Conservation (phyloP, 2,888 invertebrate species). For the Lydus trimaculatus region DNA sequence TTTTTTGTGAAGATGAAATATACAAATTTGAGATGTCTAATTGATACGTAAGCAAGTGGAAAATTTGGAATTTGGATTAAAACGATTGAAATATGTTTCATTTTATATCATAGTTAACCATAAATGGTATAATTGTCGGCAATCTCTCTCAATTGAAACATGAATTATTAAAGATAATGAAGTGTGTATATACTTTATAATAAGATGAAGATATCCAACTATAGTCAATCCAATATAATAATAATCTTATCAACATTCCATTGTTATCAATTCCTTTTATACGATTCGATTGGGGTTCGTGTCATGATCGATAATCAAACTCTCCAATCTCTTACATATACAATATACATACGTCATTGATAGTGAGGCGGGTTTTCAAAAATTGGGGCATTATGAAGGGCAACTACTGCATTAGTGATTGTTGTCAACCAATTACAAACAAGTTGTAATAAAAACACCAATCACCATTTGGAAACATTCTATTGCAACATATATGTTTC, state of each 20-base stretch:
- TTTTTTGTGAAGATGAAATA: too few relatives aligned
- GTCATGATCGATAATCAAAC: background rate
- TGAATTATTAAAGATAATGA: background rate
- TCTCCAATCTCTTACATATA: background rate
- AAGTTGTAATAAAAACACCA: slow-evolving; percentile 7
- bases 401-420: slow-evolving; percentile 19
- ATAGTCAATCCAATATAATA: background rate
- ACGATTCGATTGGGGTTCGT: background rate
- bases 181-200: background rate
- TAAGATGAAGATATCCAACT: slow-evolving; percentile 2
- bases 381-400: slow-evolving; percentile 27
- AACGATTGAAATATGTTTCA: background rate
- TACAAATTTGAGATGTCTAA: too few relatives aligned
- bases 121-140: background rate
- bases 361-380: slow-evolving; percentile 10
- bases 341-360: background rate
- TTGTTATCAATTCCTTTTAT: too few relatives aligned
- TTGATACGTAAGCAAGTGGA: background rate
- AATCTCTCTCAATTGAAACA: background rate
- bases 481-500: background rate
- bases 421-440: slow-evolving; percentile 19
- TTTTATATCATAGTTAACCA: background rate
- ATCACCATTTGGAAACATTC: slow-evolving; percentile 7
- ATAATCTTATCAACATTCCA: too few relatives aligned
- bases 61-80: background rate